Evolutionary conservation across 2,888 invertebrate genomes (phyloP), one percentile per base, ranked within the genome.

Genomic region (Byasa hedistus): DNA sequence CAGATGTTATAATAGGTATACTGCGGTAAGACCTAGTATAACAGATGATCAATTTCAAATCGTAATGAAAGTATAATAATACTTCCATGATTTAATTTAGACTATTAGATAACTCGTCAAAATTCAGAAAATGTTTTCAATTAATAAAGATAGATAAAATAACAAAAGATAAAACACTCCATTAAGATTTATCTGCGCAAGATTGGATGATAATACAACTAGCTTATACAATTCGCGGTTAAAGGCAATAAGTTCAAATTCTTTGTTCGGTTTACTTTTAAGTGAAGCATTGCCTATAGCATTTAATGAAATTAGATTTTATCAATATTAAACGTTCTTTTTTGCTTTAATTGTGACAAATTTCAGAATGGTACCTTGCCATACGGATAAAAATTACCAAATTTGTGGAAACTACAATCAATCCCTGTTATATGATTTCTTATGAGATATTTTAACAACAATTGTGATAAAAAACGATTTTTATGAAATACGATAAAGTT

Each of bases 121-220:
- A 56, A 60, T 60, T 56, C 63, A 48, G 48, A 57, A 56, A 56
- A 63, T 64, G 60, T 61, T 68, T 64, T 60, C 61, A 61, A 61
- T 64, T 44, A 61, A 68, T 67, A 68, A 64, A 51, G 15, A 7
- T 39, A 60, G 67, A 68, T 68, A 68, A 67, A 24, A 57, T 27
- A 64, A 64, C 61, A 54, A 68, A 57, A 64, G 64, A 68, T 68
- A 64, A 64, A 64, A 68, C 61, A 68, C 63, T 64, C 64, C 67
- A 64, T 68, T 61, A 68, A 68, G 64, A 68, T 64, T 64, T 68
- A 64, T 68, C 64, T 64, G 52, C 39, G n/a, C 51, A 57, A 67
- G 67, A 67, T 67, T 67, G 64, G 17, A 51, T 57, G 67, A 67
- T 67, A 67, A 57, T 59, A 48, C 44, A 60, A 56, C 36, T 51